These are phyloP conservation scores for Acipenser transmontanus DNA, from an alignment of 2,797 vertebrate genomes.

Conservation along the genomic window DNA sequence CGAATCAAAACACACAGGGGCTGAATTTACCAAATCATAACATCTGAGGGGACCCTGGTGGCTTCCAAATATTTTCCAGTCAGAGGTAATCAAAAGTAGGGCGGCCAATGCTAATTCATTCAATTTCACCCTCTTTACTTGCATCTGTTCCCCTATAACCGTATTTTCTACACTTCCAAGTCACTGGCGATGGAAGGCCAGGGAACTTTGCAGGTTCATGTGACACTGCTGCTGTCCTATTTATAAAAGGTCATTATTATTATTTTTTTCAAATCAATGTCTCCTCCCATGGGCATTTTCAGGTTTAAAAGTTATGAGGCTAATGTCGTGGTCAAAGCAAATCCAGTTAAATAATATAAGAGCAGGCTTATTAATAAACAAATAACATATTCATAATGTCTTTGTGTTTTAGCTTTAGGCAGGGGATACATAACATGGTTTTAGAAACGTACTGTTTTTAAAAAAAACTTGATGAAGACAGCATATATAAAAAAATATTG, in stretches of 20 bases:
- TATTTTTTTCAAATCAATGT: too few relatives aligned
- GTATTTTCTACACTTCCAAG: constrained; percentile 63
- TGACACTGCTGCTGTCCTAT: not conserved
- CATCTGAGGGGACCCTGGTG: constrained; percentile 87
- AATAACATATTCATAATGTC: not conserved
- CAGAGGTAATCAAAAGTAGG: constrained; percentile 94
- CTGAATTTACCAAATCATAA: constrained; percentile 74
- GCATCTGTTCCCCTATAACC: constrained; percentile 76
- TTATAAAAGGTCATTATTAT: not conserved
- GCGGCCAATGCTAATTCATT: constrained; percentile 83
- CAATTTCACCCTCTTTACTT: constrained; percentile 92
- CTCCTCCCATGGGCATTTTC: too few relatives aligned
- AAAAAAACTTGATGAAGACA: too few relatives aligned
- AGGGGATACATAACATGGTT: too few relatives aligned
- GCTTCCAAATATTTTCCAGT: constrained; percentile 86
- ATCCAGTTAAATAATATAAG: too few relatives aligned
- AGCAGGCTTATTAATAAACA: not conserved
- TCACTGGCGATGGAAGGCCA: constrained; percentile 41
- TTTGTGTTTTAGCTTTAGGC: too few relatives aligned
- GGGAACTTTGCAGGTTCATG: not conserved
- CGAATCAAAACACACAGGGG: constrained; percentile 68
- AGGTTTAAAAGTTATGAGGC: too few relatives aligned
- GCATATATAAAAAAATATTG: too few relatives aligned
- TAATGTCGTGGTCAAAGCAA: too few relatives aligned
- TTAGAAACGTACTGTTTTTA: too few relatives aligned